Conservation (phyloP, 2,888 invertebrate species). For the Pasiphila rectangulata region DNA sequence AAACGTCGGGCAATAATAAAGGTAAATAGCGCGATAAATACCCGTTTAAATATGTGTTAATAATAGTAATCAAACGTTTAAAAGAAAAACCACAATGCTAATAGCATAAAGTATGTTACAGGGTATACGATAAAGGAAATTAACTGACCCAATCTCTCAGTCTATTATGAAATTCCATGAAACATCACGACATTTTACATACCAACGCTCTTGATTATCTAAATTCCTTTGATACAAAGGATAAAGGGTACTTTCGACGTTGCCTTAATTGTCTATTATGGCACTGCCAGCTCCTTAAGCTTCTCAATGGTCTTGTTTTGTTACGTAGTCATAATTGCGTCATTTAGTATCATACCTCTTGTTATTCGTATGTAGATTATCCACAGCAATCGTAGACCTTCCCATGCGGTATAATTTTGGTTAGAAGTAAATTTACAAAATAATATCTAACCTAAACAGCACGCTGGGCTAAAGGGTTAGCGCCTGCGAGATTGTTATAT, state of each 20-base stretch:
- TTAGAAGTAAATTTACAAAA: no score
- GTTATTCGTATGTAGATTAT: constrained; percentile 4
- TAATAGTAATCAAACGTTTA: no score
- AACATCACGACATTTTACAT: constrained; percentile 69
- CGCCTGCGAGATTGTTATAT: no score
- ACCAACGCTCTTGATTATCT: constrained; percentile 63
- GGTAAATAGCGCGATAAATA: no score
- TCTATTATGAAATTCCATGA: constrained; percentile 63
- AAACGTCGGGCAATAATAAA: no score
- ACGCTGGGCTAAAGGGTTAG: no score
- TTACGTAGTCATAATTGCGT: constrained; percentile 12
- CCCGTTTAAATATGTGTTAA: no score
- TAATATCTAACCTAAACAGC: no score
- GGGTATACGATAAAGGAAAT: neutral
- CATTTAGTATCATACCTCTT: neutral
- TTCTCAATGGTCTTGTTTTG: constrained; percentile 19
- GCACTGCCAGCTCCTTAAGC: constrained; percentile 36
- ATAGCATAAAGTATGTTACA: no score
- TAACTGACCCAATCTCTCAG: constrained; percentile 33
- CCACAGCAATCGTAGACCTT: no score
- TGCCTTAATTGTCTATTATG: constrained; percentile 60
- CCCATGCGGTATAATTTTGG: no score
- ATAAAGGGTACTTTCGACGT: constrained; percentile 49
- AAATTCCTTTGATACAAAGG: constrained; percentile 63
- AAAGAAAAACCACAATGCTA: no score